Conservation (phyloP, 2,888 invertebrate genomes). For the Mongoloraphidia duomilia region DNA sequence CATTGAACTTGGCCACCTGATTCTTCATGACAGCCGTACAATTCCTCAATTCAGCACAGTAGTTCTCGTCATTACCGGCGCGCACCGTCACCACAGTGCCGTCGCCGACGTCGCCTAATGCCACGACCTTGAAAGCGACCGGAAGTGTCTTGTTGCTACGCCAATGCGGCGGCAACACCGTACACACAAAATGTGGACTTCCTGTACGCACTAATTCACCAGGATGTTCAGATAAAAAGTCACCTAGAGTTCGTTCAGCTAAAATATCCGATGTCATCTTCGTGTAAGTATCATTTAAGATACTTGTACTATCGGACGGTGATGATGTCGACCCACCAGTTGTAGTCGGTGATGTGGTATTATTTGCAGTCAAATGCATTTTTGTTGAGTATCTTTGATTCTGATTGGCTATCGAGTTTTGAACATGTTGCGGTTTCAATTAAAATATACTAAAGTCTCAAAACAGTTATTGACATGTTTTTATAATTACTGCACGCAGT, state of each 20-base stretch:
- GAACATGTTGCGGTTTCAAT: background rate
- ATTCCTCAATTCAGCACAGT: conserved; percentile 85
- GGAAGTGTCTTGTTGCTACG: conserved; percentile 93
- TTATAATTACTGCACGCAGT: too few species aligned
- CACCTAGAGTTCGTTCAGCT: conserved; percentile 72
- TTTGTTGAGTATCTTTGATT: conserved; percentile 8
- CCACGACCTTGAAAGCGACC: conserved; percentile 87
- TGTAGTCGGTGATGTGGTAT: conserved; percentile 25
- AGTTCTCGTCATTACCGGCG: conserved; percentile 96
- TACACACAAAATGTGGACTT: conserved; percentile 85
- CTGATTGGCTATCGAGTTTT: conserved; percentile 8
- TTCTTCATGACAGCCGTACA: conserved; percentile 91
- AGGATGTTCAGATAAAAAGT: conserved; percentile 77
- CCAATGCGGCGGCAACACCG: conserved; percentile 91
- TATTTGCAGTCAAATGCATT: conserved; percentile 36
- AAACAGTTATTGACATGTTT: conserved; percentile 13
- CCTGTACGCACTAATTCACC: conserved; percentile 89
- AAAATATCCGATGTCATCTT: conserved; percentile 65
- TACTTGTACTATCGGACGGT: conserved; percentile 50
- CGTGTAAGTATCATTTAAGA: conserved; percentile 69
- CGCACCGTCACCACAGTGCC: conserved; percentile 86
- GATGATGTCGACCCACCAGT: conserved; percentile 47
- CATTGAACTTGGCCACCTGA: conserved; percentile 95
- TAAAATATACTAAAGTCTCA: background rate
- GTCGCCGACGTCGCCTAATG: conserved; percentile 83